Percentiles rank a stretch among this genome's conserved stretches.
Evolutionary conservation across 2,113 vertebrate species (phyloP).

Genomic region (Brachionichthys hirsutus): DNA sequence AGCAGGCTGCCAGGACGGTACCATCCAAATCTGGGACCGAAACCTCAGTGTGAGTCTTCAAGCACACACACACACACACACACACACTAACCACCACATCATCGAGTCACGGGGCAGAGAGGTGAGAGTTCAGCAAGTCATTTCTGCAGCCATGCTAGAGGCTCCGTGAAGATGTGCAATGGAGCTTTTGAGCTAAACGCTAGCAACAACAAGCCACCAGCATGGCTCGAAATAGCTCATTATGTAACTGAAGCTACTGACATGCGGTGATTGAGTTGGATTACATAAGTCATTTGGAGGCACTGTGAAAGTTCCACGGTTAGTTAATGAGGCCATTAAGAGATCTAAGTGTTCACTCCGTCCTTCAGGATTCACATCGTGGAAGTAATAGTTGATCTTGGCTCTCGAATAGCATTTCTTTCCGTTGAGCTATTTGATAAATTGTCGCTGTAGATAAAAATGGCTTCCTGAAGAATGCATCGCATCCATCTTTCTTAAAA

Average conservation of each 20-base stretch:
- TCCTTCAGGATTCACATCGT: conserved; percentile 38
- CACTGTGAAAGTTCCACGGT: conserved; percentile 55
- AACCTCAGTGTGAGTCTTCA: conserved; percentile 88
- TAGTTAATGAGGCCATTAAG: conserved; percentile 60
- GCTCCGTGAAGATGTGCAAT: neutral
- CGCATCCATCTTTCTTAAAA: conserved; percentile 5
- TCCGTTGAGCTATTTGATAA: conserved; percentile 44
- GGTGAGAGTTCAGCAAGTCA: conserved; percentile 48
- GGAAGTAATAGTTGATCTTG: conserved; percentile 68
- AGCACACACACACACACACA: neutral
- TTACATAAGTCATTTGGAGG: conserved; percentile 31
- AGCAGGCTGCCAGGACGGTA: conserved; percentile 94
- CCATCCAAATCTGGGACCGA: conserved; percentile 97
- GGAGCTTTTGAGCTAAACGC: neutral
- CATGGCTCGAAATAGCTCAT: conserved; percentile 30
- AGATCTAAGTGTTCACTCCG: conserved; percentile 57
- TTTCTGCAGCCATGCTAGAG: neutral
- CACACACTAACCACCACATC: conserved; percentile 27
- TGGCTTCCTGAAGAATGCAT: conserved; percentile 29
- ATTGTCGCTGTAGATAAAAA: conserved; percentile 37
- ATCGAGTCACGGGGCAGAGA: conserved; percentile 49
- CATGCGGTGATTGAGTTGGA: conserved; percentile 42
- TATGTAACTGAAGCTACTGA: conserved; percentile 49
- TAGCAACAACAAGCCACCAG: neutral
- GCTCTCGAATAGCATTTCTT: conserved; percentile 38